Base-by-base conservation (phyloP, 2,113 vertebrate species). In the Suricata suricatta region DNA sequence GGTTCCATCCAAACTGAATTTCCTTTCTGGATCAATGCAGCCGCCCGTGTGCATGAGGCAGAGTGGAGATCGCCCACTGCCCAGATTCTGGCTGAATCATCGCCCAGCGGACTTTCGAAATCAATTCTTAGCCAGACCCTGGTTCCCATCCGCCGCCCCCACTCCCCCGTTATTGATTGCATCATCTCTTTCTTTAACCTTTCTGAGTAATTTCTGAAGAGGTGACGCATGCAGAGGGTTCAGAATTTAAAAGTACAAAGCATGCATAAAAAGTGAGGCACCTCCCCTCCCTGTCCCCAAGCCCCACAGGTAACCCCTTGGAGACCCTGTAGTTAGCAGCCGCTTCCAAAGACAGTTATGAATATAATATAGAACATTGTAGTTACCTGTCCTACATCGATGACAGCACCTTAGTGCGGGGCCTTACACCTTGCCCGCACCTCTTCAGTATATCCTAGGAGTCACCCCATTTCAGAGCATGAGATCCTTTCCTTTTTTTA, bases 341-440 rank as follows among this genome's bases (percentile, higher is more conserved):
- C 4, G 11, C 33, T 68, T 19, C 68, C 44, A 57, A 29, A 80
- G n/a, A 35, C 41, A 9, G 29, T 15, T 76, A 12, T 44, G 31
- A n/a, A 0, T 3, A 0, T 9, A 1, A 7, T 0, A 17, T 11
- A 68, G 66, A 17, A 0, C 66, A 14, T 44, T 4, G 13, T 17
- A 0, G 17, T 15, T 17, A 2, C 19, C 86, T 41, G 33, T 60
- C 33, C 23, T 76, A 0, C 1, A 2, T 12, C 13, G 12, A 1
- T 1, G 52, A 16, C 12, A 17, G 41, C 4, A 1, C 2, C 66
- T 15, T 13, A 11, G 0, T 2, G 27, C 0, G 10, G 3, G 13
- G 14, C 33, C 16, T 16, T 14, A 21, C 15, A 1, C 23, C 13
- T 64, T n/a, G 64, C 23, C 66, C 25, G 44, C 25, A 27, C 17